Conservation (phyloP, 23 tunicate genomes). For the Halocynthia aurantium region DNA sequence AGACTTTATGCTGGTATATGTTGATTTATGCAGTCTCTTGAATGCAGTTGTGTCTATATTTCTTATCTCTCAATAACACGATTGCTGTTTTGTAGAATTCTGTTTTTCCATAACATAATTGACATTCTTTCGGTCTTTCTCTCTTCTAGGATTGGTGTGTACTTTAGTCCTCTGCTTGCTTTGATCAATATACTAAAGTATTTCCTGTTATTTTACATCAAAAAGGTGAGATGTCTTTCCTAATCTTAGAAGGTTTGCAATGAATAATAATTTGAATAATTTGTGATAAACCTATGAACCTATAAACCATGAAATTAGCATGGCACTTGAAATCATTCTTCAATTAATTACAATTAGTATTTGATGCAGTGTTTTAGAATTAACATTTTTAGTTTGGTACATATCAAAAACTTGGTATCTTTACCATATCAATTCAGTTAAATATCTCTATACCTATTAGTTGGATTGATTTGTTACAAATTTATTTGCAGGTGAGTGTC, state of each 20-base stretch:
- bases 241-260: no score
- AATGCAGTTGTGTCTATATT: not conserved
- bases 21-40: not conserved
- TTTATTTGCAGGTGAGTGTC: conserved; percentile 46
- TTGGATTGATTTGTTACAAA: not conserved
- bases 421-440: not conserved
- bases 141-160: conserved; percentile 70
- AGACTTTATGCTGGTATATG: conserved; percentile 86
- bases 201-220: conserved; percentile 72
- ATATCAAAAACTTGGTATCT: no score
- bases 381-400: no score
- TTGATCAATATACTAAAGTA: conserved; percentile 61
- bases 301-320: no score
- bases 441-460: not conserved
- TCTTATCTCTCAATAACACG: not conserved
- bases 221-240: conserved; percentile 27
- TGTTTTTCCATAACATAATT: not conserved
- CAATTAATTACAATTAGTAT: no score
- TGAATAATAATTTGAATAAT: no score
- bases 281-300: no score
- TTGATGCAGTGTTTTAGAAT: no score
- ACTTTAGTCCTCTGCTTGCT: conserved; percentile 74
- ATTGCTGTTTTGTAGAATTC: not conserved
- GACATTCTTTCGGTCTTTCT: not conserved
- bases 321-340: no score